Conservation (phyloP, 2,797 vertebrate species). For the Nasua narica region DNA sequence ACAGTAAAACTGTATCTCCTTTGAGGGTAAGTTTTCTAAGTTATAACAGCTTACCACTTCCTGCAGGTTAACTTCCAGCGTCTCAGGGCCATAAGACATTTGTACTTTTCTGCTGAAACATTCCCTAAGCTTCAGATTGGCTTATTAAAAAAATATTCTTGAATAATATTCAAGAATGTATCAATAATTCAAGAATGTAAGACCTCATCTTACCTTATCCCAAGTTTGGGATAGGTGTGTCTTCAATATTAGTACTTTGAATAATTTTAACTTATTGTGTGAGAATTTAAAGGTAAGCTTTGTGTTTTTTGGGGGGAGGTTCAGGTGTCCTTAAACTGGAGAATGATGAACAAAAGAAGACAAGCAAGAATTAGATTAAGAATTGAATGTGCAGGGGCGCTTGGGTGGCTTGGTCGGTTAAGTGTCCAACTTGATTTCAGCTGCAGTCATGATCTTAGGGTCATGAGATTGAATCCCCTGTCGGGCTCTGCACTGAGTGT, state of each 20-base stretch:
- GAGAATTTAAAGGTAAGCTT: neutral
- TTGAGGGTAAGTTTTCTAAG: neutral
- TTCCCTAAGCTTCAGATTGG: neutral
- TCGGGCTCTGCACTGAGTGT: neutral
- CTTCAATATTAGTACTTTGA: neutral
- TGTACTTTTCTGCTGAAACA: neutral
- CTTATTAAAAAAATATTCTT: neutral
- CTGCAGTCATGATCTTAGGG: neutral
- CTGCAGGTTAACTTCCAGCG: neutral
- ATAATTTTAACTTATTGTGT: neutral
- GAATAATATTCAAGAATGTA: neutral
- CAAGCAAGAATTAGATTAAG: neutral
- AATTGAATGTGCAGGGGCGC: neutral
- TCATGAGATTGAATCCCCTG: neutral
- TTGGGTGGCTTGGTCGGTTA: neutral
- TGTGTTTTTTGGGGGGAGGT: neutral
- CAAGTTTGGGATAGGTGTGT: neutral
- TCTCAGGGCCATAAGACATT: neutral
- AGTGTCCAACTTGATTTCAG: neutral
- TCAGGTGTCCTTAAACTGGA: neutral
- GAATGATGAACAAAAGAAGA: neutral
- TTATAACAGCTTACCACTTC: neutral
- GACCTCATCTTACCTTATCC: neutral
- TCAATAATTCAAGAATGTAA: neutral
- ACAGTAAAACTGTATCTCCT: neutral